Conservation (phyloP, 2,888 invertebrate genomes). For the Agonopterix subpropinquella region DNA sequence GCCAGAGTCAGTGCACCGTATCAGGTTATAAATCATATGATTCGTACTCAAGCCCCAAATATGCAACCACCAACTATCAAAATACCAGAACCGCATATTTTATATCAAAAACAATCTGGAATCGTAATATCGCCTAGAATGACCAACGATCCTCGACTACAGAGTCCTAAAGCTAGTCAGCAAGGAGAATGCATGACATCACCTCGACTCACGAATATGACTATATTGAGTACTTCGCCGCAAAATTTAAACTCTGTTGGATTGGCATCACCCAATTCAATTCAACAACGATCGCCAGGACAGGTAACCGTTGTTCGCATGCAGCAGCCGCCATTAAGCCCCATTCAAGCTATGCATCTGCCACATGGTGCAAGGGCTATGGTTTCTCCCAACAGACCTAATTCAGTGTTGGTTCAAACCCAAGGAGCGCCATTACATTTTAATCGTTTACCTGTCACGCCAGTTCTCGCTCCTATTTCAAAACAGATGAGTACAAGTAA, state of each 20-base stretch:
- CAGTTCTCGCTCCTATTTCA: slow-evolving; percentile 72
- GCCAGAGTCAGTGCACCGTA: slow-evolving; percentile 54
- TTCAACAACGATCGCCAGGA: slow-evolving; percentile 58
- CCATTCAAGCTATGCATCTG: slow-evolving; percentile 60
- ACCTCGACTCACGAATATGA: slow-evolving; percentile 56
- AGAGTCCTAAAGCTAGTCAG: slow-evolving; percentile 56
- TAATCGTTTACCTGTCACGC: slow-evolving; percentile 75
- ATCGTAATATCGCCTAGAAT: slow-evolving; percentile 64
- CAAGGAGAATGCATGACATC: slow-evolving; percentile 54
- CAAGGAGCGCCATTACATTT: slow-evolving; percentile 63
- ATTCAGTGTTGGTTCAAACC: slow-evolving; percentile 65
- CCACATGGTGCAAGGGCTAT: slow-evolving; percentile 54
- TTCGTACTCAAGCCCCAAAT: slow-evolving; percentile 54
- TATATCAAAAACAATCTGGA: slow-evolving; percentile 64
- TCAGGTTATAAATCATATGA: slow-evolving; percentile 63
- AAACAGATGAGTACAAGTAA: slow-evolving; percentile 74
- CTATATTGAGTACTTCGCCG: slow-evolving; percentile 53
- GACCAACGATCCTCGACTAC: slow-evolving; percentile 51
- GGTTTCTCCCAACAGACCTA: slow-evolving; percentile 63
- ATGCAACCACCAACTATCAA: slow-evolving; percentile 81
- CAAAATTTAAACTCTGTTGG: slow-evolving; percentile 52
- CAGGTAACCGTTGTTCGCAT: slow-evolving; percentile 71
- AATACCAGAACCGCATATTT: slow-evolving; percentile 74
- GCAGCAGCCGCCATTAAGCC: slow-evolving; percentile 66
- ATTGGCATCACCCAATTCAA: slow-evolving; percentile 51